phyloP scores from a whole-genome alignment of 1,140 invertebrate genomes.

The Lasioglossum baleicum region DNA sequence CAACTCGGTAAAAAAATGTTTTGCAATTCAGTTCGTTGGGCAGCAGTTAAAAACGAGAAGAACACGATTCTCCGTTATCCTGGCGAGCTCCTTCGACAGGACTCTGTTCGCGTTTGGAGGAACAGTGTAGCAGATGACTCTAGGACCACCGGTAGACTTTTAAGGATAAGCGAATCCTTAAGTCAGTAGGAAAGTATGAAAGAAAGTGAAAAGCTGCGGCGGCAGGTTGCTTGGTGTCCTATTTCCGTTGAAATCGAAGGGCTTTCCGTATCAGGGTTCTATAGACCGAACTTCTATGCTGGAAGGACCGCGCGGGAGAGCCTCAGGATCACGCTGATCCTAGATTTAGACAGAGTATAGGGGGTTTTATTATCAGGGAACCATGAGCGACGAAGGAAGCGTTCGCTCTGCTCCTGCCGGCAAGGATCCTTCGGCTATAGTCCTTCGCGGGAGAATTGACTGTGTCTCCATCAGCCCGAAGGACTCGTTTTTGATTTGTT shows the following conservation, averaged over 20 bases:
- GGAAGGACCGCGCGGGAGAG: conserved; percentile 20
- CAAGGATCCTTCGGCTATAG: conserved; percentile 19
- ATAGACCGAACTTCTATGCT: conserved; percentile 36
- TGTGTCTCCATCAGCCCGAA: too few species aligned
- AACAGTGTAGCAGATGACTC: not conserved
- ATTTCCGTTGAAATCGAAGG: conserved; percentile 64
- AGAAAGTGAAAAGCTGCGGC: conserved; percentile 55
- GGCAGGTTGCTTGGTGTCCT: conserved; percentile 32
- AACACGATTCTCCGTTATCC: not conserved
- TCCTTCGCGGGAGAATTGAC: not conserved
- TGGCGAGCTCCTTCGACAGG: not conserved
- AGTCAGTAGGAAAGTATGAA: conserved; percentile 73
- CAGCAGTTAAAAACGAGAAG: not conserved
- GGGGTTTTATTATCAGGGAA: conserved; percentile 69
- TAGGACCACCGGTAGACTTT: conserved; percentile 51
- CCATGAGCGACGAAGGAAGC: conserved; percentile 39
- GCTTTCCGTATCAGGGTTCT: conserved; percentile 66
- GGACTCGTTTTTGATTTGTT: not conserved
- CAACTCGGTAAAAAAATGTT: not conserved
- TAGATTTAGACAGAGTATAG: conserved; percentile 68
- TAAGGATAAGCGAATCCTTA: conserved; percentile 76
- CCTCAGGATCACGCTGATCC: conserved; percentile 56
- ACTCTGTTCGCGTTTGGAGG: conserved; percentile 5
- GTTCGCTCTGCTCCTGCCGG: conserved; percentile 14
- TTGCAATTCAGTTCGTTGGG: not conserved